These are phyloP conservation scores for Stomorhina lunata DNA, from an alignment of 2,888 invertebrate genomes.

Conservation along the genomic window DNA sequence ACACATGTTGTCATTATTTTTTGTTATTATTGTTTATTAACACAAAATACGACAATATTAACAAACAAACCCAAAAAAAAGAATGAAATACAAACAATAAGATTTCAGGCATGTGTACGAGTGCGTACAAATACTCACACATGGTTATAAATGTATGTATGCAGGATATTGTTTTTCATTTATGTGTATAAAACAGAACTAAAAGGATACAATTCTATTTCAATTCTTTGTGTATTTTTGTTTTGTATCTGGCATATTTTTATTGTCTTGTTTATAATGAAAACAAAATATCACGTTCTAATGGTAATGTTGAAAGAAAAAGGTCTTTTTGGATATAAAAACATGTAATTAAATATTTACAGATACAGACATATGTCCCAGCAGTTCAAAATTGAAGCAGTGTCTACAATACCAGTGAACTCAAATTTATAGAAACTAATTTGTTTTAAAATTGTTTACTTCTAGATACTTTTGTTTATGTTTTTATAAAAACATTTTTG, in stretches of 20 bases:
- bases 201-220: background rate
- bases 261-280: conserved; percentile 3
- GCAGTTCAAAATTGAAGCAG: no score
- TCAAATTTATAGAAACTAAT: no score
- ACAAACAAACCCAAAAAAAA: conserved; percentile 34
- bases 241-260: background rate
- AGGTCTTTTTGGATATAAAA: background rate
- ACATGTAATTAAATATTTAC: conserved; percentile 6
- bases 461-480: no score
- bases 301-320: background rate
- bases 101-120: background rate
- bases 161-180: background rate
- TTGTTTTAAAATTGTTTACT: no score
- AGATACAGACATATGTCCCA: no score
- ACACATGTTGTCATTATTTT: conserved; percentile 11
- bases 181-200: background rate
- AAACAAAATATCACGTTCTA: background rate
- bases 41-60: background rate
- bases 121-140: no score
- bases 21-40: conserved; percentile 8
- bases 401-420: no score
- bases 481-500: no score
- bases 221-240: background rate
- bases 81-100: background rate
- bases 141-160: no score